Conservation (phyloP, 2,888 invertebrate species). For the Ectemnius lituratus region DNA sequence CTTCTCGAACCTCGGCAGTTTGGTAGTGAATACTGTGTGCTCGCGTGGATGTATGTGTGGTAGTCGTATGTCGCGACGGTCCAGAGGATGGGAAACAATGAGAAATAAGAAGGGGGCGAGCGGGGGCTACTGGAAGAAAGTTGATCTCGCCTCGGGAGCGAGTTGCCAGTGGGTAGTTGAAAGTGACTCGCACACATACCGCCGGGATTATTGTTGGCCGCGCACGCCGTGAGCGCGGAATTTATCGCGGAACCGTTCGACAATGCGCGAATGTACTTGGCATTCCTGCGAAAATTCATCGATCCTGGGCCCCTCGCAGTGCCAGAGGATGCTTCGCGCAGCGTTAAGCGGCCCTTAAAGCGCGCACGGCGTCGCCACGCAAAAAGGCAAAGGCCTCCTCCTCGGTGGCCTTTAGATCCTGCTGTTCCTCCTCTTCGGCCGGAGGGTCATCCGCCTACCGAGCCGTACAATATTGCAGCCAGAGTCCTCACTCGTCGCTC, state of each 20-base stretch:
- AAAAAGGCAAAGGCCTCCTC: slow-evolving; percentile 36
- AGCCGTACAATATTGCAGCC: slow-evolving; percentile 59
- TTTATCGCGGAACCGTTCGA: slow-evolving; percentile 46
- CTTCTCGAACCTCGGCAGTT: not conserved
- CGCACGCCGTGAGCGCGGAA: slow-evolving; percentile 16
- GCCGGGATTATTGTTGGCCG: slow-evolving; percentile 16
- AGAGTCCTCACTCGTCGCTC: slow-evolving; percentile 22
- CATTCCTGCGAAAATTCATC: slow-evolving; percentile 52
- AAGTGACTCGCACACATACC: slow-evolving; percentile 6
- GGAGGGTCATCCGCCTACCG: slow-evolving; percentile 56
- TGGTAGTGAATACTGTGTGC: not conserved
- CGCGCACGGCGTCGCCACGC: slow-evolving; percentile 22
- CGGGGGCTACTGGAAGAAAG: slow-evolving; percentile 9
- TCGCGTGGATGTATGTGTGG: not conserved
- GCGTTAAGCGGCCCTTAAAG: slow-evolving; percentile 28
- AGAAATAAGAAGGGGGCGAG: no score
- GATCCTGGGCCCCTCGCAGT: slow-evolving; percentile 45
- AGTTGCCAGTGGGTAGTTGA: not conserved
- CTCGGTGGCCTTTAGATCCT: slow-evolving; percentile 42
- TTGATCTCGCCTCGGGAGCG: slow-evolving; percentile 2
- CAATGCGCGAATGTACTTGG: slow-evolving; percentile 52
- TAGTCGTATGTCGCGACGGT: no score
- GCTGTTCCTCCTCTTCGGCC: slow-evolving; percentile 30
- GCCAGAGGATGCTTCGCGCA: slow-evolving; percentile 38
- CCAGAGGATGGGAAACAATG: no score